Conservation (phyloP, 2,797 vertebrate genomes). For the Parauchenoglanis ngamensis region DNA sequence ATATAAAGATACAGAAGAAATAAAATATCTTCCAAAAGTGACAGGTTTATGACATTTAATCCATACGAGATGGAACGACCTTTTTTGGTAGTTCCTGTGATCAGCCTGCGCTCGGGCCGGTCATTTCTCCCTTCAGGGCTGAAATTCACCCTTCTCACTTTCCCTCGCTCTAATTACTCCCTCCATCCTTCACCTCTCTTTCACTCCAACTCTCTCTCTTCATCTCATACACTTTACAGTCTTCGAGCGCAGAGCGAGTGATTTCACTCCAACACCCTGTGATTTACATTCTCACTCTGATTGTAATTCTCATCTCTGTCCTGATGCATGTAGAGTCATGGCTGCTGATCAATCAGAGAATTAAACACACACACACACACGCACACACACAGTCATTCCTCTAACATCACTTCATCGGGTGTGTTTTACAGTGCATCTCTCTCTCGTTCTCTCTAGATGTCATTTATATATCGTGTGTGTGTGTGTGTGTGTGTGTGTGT, state of each 20-base stretch:
- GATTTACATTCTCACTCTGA: constrained; percentile 1
- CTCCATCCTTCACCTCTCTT: background rate
- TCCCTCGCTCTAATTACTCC: background rate
- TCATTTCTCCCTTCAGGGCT: background rate
- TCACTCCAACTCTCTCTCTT: background rate
- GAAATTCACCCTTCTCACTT: constrained; percentile 5
- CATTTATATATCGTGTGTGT: no score
- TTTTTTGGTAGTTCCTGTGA: background rate
- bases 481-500: no score
- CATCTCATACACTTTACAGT: background rate
- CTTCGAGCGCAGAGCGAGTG: background rate
- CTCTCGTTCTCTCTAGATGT: background rate
- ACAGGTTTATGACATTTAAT: background rate
- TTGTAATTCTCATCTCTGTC: constrained; percentile 7
- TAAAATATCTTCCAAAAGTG: background rate
- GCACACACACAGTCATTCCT: background rate
- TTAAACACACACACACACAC: background rate
- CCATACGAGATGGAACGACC: background rate
- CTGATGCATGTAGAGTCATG: background rate
- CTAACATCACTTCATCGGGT: background rate
- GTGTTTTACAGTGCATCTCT: background rate
- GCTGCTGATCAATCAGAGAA: constrained; percentile 11
- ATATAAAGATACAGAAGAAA: background rate
- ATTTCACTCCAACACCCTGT: background rate
- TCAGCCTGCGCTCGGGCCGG: background rate